Conservation (phyloP, 1,140 invertebrate genomes). For the Meloidogyne exigua region DNA sequence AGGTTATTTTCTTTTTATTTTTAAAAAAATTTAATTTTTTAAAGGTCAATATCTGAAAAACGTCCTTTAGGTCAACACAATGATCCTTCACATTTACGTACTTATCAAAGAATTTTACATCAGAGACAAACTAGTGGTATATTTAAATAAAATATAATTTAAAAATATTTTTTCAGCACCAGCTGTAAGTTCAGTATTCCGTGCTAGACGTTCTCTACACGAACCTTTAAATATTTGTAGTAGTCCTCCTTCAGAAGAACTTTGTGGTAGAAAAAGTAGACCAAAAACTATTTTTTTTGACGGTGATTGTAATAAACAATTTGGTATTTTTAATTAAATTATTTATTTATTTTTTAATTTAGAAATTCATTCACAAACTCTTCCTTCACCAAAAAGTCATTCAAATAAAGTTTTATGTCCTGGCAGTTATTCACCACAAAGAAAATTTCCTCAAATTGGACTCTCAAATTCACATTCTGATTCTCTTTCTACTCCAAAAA, state of each 20-base stretch:
- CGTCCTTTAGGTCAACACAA: slow-evolving; percentile 25
- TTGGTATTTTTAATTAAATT: neutral
- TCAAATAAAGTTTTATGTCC: neutral
- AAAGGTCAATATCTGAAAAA: slow-evolving; percentile 43
- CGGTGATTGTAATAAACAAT: neutral
- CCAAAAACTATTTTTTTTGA: slow-evolving; percentile 23
- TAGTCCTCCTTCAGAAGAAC: neutral
- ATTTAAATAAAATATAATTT: neutral
- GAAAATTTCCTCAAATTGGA: neutral
- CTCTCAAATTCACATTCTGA: slow-evolving; percentile 2
- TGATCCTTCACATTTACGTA: slow-evolving; percentile 37
- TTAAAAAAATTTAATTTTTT: neutral
- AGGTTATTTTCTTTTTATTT: slow-evolving; percentile 31
- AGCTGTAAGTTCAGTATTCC: slow-evolving; percentile 8
- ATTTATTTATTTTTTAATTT: too few species aligned
- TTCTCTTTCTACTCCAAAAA: neutral
- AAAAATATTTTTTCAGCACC: slow-evolving; percentile 9
- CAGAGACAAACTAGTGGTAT: slow-evolving; percentile 48
- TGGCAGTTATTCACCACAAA: neutral
- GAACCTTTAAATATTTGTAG: slow-evolving; percentile 2
- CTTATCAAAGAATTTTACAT: slow-evolving; percentile 39
- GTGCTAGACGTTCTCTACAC: slow-evolving; percentile 19
- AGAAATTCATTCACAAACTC: neutral
- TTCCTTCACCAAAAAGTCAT: neutral
- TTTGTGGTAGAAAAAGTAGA: neutral